phyloP scores from a whole-genome alignment of 2,888 invertebrate species.

The Hecatera dysodea region DNA sequence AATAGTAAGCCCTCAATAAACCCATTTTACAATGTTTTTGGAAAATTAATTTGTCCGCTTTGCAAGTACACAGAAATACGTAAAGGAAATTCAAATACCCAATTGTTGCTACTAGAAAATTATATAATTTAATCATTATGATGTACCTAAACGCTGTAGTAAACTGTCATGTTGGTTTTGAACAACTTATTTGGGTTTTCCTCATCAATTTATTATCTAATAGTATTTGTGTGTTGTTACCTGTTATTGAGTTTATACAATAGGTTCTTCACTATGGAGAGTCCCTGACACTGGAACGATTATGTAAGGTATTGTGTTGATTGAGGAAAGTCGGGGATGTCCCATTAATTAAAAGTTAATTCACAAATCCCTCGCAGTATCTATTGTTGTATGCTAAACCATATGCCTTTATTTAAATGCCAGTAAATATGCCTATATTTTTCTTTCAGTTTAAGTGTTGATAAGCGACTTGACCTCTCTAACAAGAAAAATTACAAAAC shows the following conservation, averaged over 20 bases:
- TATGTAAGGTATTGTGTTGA: not conserved
- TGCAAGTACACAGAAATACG: not conserved
- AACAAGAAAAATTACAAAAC: too few species aligned
- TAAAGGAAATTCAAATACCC: not conserved
- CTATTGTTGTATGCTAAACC: not conserved
- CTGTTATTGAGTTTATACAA: constrained; percentile 12
- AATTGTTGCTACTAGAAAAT: not conserved
- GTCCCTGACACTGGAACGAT: constrained; percentile 17
- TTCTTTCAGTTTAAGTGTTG: not conserved
- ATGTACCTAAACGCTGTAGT: not conserved
- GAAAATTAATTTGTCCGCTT: not conserved
- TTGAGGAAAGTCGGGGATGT: constrained; percentile 34
- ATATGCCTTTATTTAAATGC: too few species aligned
- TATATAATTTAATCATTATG: not conserved
- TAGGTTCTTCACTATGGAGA: constrained; percentile 6
- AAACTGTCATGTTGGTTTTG: constrained; percentile 20
- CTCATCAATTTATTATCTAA: constrained; percentile 17
- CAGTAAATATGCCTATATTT: not conserved
- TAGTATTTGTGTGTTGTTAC: constrained; percentile 10
- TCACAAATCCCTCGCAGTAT: not conserved
- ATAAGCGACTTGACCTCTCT: not conserved
- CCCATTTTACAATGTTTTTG: not conserved
- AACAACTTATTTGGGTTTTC: constrained; percentile 37
- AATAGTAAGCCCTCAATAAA: not conserved
- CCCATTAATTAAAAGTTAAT: constrained; percentile 25